Conservation (phyloP, 2,888 invertebrate genomes). For the Bembecia ichneumoniformis region DNA sequence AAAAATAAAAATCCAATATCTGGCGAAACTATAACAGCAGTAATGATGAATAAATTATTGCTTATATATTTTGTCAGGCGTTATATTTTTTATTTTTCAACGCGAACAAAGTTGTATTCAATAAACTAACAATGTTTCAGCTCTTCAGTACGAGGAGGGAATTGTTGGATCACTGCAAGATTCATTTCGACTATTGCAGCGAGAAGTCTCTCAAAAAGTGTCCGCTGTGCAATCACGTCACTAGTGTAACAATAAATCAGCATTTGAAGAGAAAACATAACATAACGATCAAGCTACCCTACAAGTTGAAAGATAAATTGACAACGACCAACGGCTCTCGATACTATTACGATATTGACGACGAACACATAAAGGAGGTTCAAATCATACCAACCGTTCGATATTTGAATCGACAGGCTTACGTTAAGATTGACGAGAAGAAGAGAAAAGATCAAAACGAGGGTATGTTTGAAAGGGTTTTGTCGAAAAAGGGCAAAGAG, state of each 20-base stretch:
- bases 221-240: conserved; percentile 41
- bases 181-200: conserved; percentile 47
- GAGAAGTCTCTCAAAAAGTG: conserved; percentile 41
- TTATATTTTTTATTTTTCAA: no score
- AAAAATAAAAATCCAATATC: no score
- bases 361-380: conserved; percentile 21
- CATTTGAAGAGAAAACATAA: conserved; percentile 33
- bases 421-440: conserved; percentile 31
- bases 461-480: conserved; percentile 30
- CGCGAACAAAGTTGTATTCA: background rate
- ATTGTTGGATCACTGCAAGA: conserved; percentile 37
- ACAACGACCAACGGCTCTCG: conserved; percentile 20
- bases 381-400: conserved; percentile 51
- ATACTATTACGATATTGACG: conserved; percentile 32
- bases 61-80: no score
- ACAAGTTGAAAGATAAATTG: conserved; percentile 24
- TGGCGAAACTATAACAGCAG: no score
- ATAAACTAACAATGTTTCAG: conserved; percentile 24
- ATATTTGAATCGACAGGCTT: conserved; percentile 38
- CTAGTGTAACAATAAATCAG: conserved; percentile 18
- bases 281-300: conserved; percentile 23
- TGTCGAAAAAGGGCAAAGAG: conserved; percentile 38
- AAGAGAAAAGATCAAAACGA: conserved; percentile 25
- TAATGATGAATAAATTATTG: no score
- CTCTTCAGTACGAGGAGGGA: conserved; percentile 40